phyloP scores from a whole-genome alignment of 2,113 vertebrate species.

The Hypomesus transpacificus region DNA sequence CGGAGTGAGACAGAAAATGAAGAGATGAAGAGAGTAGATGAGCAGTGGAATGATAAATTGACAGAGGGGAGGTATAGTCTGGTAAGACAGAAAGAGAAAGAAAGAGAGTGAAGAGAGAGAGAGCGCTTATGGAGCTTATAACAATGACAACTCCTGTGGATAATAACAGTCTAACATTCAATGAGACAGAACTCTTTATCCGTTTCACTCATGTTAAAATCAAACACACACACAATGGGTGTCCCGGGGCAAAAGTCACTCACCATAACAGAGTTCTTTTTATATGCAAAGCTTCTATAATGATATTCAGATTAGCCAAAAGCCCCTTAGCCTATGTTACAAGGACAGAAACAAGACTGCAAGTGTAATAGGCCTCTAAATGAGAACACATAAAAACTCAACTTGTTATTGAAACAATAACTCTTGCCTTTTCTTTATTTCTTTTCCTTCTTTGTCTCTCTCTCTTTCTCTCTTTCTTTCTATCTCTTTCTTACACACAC shows the following conservation, averaged over 20 bases:
- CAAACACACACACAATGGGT: constrained; percentile 11
- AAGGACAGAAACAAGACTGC: constrained; percentile 41
- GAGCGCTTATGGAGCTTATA: constrained; percentile 25
- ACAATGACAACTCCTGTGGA: constrained; percentile 23
- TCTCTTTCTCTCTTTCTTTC: too few species aligned
- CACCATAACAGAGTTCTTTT: constrained; percentile 47
- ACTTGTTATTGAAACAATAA: too few species aligned
- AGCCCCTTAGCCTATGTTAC: constrained; percentile 35
- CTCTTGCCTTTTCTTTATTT: neutral
- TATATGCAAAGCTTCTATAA: constrained; percentile 47
- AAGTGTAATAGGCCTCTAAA: constrained; percentile 40
- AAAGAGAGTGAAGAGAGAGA: constrained; percentile 35
- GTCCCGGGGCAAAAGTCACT: constrained; percentile 40
- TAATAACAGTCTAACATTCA: neutral
- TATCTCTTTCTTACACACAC: neutral
- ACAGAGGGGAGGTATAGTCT: constrained; percentile 43
- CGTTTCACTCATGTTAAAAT: neutral
- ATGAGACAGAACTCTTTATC: neutral
- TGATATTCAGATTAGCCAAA: constrained; percentile 46
- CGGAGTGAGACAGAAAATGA: constrained; percentile 52
- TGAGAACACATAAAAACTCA: neutral
- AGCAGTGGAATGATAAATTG: constrained; percentile 63
- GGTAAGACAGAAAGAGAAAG: neutral
- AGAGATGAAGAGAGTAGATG: constrained; percentile 48
- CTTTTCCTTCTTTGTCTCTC: neutral